These are phyloP conservation scores for Urocitellus parryii DNA, from an alignment of 2,113 vertebrate genomes.

Conservation along the genomic window DNA sequence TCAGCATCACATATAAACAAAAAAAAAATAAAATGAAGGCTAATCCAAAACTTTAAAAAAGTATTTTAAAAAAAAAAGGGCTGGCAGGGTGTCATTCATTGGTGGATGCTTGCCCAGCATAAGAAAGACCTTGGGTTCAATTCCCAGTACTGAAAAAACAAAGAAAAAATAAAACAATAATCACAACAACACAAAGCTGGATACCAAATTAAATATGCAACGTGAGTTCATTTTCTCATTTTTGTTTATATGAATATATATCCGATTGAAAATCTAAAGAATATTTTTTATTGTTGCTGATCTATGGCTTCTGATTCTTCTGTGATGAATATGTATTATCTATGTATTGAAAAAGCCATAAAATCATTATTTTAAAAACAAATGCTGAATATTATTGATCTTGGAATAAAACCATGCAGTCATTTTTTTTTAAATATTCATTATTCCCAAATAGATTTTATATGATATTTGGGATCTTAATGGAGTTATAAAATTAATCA, in stretches of 20 bases:
- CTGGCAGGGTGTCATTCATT: too few species aligned
- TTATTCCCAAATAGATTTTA: constrained; percentile 13
- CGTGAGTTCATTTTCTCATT: constrained; percentile 24
- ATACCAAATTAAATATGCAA: constrained; percentile 7
- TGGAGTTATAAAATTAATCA: constrained; percentile 19
- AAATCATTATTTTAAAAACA: constrained; percentile 62
- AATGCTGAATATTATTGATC: constrained; percentile 53
- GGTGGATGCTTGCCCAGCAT: too few species aligned
- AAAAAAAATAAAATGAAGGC: too few species aligned
- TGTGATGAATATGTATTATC: constrained; percentile 32
- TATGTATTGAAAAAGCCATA: constrained; percentile 48
- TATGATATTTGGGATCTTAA: background rate
- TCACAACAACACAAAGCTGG: background rate
- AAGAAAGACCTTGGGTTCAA: background rate
- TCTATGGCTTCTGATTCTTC: background rate
- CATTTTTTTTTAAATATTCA: background rate
- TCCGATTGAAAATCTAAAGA: background rate
- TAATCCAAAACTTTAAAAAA: too few species aligned
- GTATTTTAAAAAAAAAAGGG: too few species aligned
- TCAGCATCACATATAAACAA: too few species aligned
- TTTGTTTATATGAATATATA: constrained; percentile 14
- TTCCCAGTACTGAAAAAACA: background rate
- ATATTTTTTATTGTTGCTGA: background rate
- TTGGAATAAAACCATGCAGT: constrained; percentile 51
- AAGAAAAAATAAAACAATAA: background rate